A percentile compares a stretch with the other conserved stretches of the same genome.
Evolutionary conservation across 1,140 invertebrate species (phyloP).

Genomic region (Hylyphantes graminicola): DNA sequence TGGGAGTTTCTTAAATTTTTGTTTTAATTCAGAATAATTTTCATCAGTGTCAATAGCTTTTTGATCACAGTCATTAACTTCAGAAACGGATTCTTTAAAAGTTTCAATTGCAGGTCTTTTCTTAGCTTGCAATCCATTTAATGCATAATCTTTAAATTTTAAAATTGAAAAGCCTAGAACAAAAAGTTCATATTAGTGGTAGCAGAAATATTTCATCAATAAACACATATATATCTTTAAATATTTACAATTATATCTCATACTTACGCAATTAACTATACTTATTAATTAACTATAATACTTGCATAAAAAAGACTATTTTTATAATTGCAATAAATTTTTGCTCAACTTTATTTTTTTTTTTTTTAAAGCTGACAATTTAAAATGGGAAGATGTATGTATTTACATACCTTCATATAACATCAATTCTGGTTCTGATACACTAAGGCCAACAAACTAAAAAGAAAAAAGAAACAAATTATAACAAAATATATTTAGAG

Average conservation of each 20-base stretch:
- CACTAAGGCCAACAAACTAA: slow-evolving; percentile 62
- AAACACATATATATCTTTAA: too few relatives aligned
- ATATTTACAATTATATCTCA: too few relatives aligned
- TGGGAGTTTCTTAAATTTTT: slow-evolving; percentile 30
- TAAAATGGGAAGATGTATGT: background rate
- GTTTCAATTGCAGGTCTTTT: background rate
- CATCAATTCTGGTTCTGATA: slow-evolving; percentile 55
- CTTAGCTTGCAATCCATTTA: slow-evolving; percentile 29
- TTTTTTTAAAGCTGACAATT: background rate
- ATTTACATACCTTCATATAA: slow-evolving; percentile 53
- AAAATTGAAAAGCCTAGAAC: slow-evolving; percentile 38
- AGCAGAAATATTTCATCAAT: too few relatives aligned
- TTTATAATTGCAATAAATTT: too few relatives aligned
- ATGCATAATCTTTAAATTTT: slow-evolving; percentile 48
- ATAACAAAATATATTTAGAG: slow-evolving; percentile 2
- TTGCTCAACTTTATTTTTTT: too few relatives aligned
- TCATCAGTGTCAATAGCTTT: background rate
- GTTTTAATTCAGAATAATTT: background rate
- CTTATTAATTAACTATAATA: too few relatives aligned
- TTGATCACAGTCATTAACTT: background rate
- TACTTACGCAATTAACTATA: too few relatives aligned
- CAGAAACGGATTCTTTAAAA: too few relatives aligned
- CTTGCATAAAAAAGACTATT: too few relatives aligned
- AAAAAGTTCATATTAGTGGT: background rate
- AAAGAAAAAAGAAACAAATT: slow-evolving; percentile 48